A percentile compares a stretch with the other conserved stretches of the same genome.
Conservation (phyloP, 2,797 vertebrate genomes). For the Knipowitschia caucasica region DNA sequence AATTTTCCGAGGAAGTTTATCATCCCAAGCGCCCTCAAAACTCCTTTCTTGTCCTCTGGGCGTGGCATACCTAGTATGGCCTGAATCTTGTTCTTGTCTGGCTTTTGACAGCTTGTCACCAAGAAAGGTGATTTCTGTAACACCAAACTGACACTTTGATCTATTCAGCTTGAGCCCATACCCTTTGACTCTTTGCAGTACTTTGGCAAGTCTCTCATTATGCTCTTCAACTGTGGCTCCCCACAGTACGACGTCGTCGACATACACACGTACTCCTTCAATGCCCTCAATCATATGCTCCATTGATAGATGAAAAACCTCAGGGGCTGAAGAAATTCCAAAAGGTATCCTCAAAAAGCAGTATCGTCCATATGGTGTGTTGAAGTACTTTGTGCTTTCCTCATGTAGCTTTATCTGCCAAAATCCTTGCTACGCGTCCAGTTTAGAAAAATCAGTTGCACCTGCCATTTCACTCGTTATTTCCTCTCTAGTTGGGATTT, state of each 20-base stretch:
- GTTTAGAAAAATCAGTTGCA: conserved; percentile 4
- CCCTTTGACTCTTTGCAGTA: neutral
- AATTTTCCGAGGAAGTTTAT: conserved; percentile 34
- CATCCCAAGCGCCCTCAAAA: conserved; percentile 18
- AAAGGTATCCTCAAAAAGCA: conserved; percentile 11
- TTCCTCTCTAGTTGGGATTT: conserved; percentile 12
- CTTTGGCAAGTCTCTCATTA: neutral
- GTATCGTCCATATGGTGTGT: conserved; percentile 15
- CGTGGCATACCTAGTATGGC: conserved; percentile 19
- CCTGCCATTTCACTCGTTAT: conserved; percentile 11
- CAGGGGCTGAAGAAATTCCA: conserved; percentile 8
- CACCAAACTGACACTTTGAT: conserved; percentile 12
- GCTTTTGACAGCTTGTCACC: conserved; percentile 12
- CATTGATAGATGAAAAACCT: conserved; percentile 9
- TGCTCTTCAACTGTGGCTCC: neutral
- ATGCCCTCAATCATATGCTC: conserved; percentile 9
- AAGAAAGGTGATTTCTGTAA: conserved; percentile 13
- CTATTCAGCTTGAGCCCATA: conserved; percentile 10
- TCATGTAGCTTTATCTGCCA: conserved; percentile 23
- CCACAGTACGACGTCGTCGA: conserved; percentile 2
- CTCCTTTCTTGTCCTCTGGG: conserved; percentile 21
- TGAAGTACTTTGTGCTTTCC: conserved; percentile 17
- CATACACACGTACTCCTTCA: neutral
- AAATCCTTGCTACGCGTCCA: conserved; percentile 11
- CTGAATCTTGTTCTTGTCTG: conserved; percentile 11